A percentile compares a stretch with the other conserved stretches of the same genome.
Evolutionary conservation across 1,140 invertebrate species (phyloP).

Genomic region (Gonatopus flavifemur): DNA sequence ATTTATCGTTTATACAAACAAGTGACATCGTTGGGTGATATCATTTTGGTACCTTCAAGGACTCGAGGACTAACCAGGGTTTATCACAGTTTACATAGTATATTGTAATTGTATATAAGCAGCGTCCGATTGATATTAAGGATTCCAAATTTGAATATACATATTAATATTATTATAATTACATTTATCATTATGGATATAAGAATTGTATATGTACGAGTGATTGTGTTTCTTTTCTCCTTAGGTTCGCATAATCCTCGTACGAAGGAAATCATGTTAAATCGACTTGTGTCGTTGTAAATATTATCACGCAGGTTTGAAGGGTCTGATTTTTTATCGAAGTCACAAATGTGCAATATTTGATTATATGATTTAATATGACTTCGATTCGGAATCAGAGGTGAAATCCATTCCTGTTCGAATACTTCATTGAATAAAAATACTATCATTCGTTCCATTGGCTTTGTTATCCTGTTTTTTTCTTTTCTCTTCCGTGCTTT

Average conservation of each 20-base stretch:
- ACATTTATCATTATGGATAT: background rate
- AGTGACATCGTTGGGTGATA: constrained; percentile 2
- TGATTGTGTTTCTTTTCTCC: constrained; percentile 8
- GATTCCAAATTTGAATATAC: constrained; percentile 19
- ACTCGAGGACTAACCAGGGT: constrained; percentile 59
- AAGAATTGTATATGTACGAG: background rate
- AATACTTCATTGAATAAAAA: constrained; percentile 50
- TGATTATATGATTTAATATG: too few species aligned
- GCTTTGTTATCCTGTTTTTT: too few species aligned
- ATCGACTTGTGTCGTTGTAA: constrained; percentile 23
- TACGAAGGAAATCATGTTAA: constrained; percentile 4
- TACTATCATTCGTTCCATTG: constrained; percentile 51
- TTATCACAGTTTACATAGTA: constrained; percentile 47
- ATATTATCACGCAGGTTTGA: constrained; percentile 16
- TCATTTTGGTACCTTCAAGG: constrained; percentile 25
- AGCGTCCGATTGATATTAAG: constrained; percentile 27
- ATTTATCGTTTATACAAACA: background rate
- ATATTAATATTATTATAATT: constrained; percentile 7
- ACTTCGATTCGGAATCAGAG: constrained; percentile 19
- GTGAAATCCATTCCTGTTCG: constrained; percentile 49
- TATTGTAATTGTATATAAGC: constrained; percentile 49
- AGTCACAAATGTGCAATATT: too few species aligned
- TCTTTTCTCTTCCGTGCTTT: too few species aligned
- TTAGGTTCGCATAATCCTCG: too few species aligned
- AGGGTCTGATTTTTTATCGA: constrained; percentile 15